A percentile compares a stretch with the other conserved stretches of the same genome.
phyloP scores from a whole-genome alignment of 2,888 invertebrate genomes.

The Gymnoscelis rufifasciata region DNA sequence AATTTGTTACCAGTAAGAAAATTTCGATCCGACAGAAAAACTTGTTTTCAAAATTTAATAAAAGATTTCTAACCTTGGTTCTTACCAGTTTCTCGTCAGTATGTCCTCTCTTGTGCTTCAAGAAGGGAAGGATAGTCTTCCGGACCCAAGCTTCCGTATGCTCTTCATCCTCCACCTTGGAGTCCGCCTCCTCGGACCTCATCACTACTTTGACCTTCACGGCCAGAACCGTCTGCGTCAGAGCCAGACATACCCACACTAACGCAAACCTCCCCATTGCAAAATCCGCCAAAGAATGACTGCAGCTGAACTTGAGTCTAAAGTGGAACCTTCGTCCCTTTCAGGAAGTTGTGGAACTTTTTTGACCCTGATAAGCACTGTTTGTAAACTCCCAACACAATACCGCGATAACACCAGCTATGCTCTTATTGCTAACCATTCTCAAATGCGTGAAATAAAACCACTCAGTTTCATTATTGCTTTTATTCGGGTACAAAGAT shows the following conservation, averaged over 20 bases:
- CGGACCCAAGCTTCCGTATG: conserved; percentile 47
- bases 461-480: conserved; percentile 56
- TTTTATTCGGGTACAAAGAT: conserved; percentile 77
- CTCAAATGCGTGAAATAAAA: conserved; percentile 32
- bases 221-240: conserved; percentile 41
- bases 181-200: conserved; percentile 65
- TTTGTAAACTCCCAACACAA: conserved; percentile 50
- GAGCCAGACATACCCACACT: conserved; percentile 32
- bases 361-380: conserved; percentile 56
- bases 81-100: conserved; percentile 9
- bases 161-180: conserved; percentile 56
- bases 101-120: conserved; percentile 36
- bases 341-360: too few species aligned
- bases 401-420: conserved; percentile 27
- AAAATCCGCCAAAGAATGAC: conserved; percentile 15
- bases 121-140: conserved; percentile 48
- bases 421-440: background rate
- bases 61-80: background rate
- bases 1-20: too few species aligned
- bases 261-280: conserved; percentile 41
- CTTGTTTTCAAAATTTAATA: background rate
- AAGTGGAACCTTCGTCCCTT: too few species aligned
- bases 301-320: conserved; percentile 13
- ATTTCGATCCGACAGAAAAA: too few species aligned
- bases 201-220: conserved; percentile 68